A percentile compares a stretch with the other conserved stretches of the same genome.
phyloP scores from a whole-genome alignment of 2,113 vertebrate species.

The Melierax canorus region DNA sequence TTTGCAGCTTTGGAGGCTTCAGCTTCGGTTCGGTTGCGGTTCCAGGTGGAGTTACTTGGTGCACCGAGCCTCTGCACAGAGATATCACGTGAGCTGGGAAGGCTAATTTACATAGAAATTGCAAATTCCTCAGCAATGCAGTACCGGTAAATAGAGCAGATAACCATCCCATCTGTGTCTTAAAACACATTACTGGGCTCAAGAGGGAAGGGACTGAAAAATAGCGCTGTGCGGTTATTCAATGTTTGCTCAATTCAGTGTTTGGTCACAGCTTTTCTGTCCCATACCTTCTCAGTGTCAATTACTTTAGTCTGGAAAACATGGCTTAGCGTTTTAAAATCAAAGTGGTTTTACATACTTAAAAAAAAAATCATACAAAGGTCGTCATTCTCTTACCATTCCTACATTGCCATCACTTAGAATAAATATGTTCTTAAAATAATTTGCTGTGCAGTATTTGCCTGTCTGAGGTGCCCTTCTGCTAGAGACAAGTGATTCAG shows the following conservation, averaged over 20 bases:
- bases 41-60: not conserved
- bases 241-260: not conserved
- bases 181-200: not conserved
- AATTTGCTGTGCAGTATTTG: not conserved
- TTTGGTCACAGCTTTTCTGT: not conserved
- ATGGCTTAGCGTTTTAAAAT: not conserved
- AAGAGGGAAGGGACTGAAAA: not conserved
- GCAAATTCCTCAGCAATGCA: not conserved
- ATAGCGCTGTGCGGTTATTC: fast-evolving
- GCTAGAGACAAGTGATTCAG: not conserved
- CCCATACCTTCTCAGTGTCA: not conserved
- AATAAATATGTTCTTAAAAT: not conserved
- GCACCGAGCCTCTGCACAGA: not conserved
- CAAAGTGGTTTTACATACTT: not conserved
- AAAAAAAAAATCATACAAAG: too few relatives aligned
- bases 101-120: not conserved
- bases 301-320: not conserved
- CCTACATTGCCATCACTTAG: not conserved
- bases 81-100: not conserved
- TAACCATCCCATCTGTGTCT: not conserved
- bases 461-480: not conserved
- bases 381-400: not conserved
- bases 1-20: not conserved
- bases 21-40: not conserved
- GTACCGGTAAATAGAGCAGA: not conserved